phyloP scores from a whole-genome alignment of 2,113 vertebrate genomes.

The Nicator chloris region DNA sequence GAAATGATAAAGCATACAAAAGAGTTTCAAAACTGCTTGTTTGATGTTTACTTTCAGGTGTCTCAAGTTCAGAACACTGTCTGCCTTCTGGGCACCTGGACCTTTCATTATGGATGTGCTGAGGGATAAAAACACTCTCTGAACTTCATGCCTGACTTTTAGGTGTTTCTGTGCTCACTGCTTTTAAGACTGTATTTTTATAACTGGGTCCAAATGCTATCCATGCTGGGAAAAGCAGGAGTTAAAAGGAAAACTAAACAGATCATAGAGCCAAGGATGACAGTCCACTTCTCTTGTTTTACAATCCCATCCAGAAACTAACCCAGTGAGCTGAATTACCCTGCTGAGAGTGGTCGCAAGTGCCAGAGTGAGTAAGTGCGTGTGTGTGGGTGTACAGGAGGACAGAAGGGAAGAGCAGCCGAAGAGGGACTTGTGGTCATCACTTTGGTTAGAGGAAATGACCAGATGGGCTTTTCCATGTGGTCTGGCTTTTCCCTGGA shows the following conservation, averaged over 20 bases:
- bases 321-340: neutral
- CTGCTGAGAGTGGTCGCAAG: neutral
- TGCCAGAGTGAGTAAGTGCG: neutral
- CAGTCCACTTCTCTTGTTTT: constrained; percentile 4
- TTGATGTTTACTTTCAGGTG: neutral
- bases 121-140: neutral
- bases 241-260: constrained; percentile 19
- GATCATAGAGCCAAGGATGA: neutral
- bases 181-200: neutral
- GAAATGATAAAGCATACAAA: neutral
- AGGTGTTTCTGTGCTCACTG: neutral
- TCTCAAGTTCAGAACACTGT: neutral
- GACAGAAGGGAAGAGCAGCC: neutral
- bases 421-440: neutral
- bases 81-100: neutral
- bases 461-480: neutral
- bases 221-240: neutral
- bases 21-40: neutral
- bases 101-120: neutral
- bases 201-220: neutral
- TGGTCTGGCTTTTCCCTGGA: neutral
- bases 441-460: neutral
- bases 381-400: neutral
- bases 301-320: neutral
- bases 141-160: neutral